Conservation (phyloP, 2,797 vertebrate species). For the Morelia viridis region DNA sequence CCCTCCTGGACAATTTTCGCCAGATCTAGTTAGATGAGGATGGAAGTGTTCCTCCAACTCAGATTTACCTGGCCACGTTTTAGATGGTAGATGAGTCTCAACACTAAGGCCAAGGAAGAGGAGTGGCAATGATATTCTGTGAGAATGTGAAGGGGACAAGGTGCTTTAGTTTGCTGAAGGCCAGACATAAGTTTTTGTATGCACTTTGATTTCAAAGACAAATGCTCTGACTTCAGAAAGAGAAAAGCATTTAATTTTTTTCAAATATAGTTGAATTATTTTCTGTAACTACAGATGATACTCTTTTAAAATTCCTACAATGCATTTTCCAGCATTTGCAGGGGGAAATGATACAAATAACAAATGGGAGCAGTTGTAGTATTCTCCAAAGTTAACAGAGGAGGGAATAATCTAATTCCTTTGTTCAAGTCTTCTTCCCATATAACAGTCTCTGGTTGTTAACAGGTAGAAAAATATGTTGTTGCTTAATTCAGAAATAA, state of each 20-base stretch:
- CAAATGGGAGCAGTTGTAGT: neutral
- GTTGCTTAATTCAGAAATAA: constrained; percentile 12
- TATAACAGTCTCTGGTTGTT: neutral
- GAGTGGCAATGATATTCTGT: too few species aligned
- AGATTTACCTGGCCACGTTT: too few species aligned
- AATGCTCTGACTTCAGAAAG: neutral
- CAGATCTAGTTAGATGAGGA: too few species aligned
- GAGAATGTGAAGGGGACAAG: too few species aligned
- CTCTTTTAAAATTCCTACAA: neutral
- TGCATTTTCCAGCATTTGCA: neutral
- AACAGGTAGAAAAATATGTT: neutral
- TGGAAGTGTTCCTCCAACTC: too few species aligned
- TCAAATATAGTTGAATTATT: neutral
- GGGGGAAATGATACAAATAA: neutral
- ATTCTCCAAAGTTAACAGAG: neutral
- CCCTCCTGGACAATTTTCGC: too few species aligned
- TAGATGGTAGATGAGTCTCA: too few species aligned
- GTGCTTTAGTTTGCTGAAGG: too few species aligned
- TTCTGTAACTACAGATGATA: neutral
- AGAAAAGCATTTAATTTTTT: neutral
- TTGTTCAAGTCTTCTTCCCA: neutral
- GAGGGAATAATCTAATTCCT: neutral
- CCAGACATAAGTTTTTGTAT: too few species aligned
- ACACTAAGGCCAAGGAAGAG: too few species aligned
- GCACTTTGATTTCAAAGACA: neutral